These are phyloP conservation scores for Tetheella fluctuosa DNA, from an alignment of 2,888 invertebrate species.

Conservation along the genomic window DNA sequence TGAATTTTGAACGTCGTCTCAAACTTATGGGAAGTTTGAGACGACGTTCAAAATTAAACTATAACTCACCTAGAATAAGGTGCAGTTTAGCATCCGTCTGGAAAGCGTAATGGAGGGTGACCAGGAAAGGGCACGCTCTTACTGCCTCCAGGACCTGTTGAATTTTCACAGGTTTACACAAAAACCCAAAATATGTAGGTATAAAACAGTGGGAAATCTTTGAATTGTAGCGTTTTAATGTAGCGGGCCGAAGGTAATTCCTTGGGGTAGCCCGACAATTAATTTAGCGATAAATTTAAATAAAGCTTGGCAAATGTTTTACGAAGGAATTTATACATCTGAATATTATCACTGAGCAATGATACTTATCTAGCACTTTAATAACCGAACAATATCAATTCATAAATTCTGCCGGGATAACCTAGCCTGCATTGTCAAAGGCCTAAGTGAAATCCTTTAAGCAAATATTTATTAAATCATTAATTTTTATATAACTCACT, in stretches of 20 bases:
- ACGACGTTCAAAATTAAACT: conserved; percentile 19
- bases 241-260: conserved; percentile 24
- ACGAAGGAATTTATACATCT: background rate
- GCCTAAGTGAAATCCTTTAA: background rate
- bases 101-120: conserved; percentile 98
- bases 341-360: background rate
- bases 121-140: conserved; percentile 96
- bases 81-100: conserved; percentile 98
- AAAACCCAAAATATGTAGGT: background rate
- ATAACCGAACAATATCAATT: background rate
- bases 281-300: background rate
- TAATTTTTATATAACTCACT: conserved; percentile 59
- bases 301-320: conserved; percentile 12
- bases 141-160: conserved; percentile 95
- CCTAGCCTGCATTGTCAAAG: background rate
- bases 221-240: conserved; percentile 16
- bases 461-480: background rate
- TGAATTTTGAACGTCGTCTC: too few species aligned
- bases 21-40: too few species aligned
- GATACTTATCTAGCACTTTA: background rate
- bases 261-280: conserved; percentile 27
- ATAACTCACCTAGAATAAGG: conserved; percentile 94
- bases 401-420: background rate
- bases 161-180: conserved; percentile 29
- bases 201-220: background rate